Evolutionary conservation across 2,888 invertebrate genomes (phyloP).

Genomic region (Sipha maydis): DNA sequence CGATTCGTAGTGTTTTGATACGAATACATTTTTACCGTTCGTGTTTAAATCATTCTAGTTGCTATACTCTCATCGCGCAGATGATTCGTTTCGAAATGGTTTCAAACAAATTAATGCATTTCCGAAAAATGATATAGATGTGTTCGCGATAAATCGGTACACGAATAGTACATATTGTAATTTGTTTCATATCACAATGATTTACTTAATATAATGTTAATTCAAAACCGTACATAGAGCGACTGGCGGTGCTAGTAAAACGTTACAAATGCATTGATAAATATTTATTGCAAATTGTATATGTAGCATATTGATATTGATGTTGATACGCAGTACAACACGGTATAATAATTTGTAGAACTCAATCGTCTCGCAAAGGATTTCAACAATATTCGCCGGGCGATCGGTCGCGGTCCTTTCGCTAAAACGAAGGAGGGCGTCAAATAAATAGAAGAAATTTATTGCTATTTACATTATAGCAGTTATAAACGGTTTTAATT

Average conservation of each 20-base stretch:
- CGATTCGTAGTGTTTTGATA: not conserved
- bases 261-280: not conserved
- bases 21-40: not conserved
- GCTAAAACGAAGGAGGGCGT: not conserved
- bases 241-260: not conserved
- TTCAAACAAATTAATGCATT: not conserved
- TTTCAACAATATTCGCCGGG: no score
- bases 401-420: not conserved
- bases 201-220: not conserved
- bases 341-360: not conserved
- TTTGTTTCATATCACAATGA: not conserved
- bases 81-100: not conserved
- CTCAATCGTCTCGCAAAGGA: no score
- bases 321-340: not conserved
- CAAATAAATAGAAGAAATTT: not conserved
- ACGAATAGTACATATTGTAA: not conserved
- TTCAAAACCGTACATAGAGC: not conserved
- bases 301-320: not conserved
- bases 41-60: no score
- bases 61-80: no score
- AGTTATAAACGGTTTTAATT: conserved; percentile 43
- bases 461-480: not conserved
- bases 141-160: not conserved
- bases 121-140: not conserved
- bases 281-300: not conserved